Conservation (phyloP, 2,797 vertebrate species). For the Lacerta bilineata region DNA sequence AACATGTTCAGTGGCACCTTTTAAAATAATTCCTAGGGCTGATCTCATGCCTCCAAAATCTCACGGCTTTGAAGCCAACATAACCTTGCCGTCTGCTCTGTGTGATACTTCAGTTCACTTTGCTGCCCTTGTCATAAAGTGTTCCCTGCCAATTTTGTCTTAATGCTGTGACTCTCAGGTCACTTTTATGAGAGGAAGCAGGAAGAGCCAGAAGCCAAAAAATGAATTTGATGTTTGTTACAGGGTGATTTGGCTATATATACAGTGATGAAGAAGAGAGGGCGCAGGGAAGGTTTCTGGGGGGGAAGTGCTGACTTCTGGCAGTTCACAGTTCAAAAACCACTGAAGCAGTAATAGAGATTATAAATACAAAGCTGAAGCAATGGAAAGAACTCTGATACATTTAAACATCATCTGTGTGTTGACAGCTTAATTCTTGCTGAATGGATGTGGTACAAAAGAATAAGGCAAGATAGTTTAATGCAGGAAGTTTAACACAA, state of each 20-base stretch:
- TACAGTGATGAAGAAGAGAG: background rate
- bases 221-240: background rate
- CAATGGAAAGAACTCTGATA: background rate
- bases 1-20: background rate
- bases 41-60: background rate
- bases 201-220: conserved; percentile 2
- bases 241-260: background rate
- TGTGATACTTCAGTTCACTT: background rate
- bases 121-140: background rate
- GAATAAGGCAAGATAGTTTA: background rate
- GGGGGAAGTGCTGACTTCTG: conserved; percentile 2
- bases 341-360: conserved; percentile 3
- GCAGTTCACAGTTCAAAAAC: conserved; percentile 5
- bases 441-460: conserved; percentile 14
- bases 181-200: background rate
- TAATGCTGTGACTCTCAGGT: background rate
- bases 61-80: background rate
- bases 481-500: background rate
- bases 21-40: background rate
- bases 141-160: background rate
- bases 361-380: background rate
- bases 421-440: conserved; percentile 12
- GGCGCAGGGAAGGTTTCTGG: background rate
- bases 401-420: conserved; percentile 7
- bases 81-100: background rate